Evolutionary conservation across 1,140 invertebrate genomes (phyloP), one percentile per base, ranked within the genome.

Genomic region (Tetramorium alpestre): DNA sequence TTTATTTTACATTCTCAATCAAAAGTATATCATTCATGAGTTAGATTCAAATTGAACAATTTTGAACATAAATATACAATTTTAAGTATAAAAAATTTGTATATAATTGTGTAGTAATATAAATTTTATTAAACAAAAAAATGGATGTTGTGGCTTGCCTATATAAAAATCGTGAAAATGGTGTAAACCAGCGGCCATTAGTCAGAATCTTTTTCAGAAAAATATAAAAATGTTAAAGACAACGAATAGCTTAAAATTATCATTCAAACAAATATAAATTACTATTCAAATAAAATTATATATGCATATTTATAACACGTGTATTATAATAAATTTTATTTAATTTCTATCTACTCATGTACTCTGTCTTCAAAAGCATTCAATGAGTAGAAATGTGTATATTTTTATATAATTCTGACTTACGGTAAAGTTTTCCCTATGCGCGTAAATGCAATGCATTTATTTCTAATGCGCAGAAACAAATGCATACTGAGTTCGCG

Each of bases 381-480:
- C 10, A 56, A 44, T n/a, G 13, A 69, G 3, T 51, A 69, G 33
- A 80, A 51, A 88, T 1, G 64, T 56, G 7, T 22, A 56, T 49
- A 22, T 56, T 77, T 28, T 13, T 56, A 49, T 69, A 10, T 87
- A 28, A 88, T 90, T 86, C 73, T 77, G 89, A 90, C 86, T 90
- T 69, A 88, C 64, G 72, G 87, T 65, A 56, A 86, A 33, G 18
- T 76, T 87, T 82, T 49, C 65, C 62, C 25, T 88, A 33, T 64
- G 77, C 87, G 87, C 82, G 76, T 82, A 18, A 54, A 54, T 51
- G 54, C 28, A 18, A 73, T 89, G 89, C 92, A 84, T 88, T 91
- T 78, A 72, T 89, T 89, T 92, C 93, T 94, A 94, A 92, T 91
- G 93, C 93, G 93, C 93, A 94, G 93, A 93, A 94, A 89, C 77